phyloP scores from a whole-genome alignment of 64 coral and sea anemone species.

The Pocillopora verrucosa region DNA sequence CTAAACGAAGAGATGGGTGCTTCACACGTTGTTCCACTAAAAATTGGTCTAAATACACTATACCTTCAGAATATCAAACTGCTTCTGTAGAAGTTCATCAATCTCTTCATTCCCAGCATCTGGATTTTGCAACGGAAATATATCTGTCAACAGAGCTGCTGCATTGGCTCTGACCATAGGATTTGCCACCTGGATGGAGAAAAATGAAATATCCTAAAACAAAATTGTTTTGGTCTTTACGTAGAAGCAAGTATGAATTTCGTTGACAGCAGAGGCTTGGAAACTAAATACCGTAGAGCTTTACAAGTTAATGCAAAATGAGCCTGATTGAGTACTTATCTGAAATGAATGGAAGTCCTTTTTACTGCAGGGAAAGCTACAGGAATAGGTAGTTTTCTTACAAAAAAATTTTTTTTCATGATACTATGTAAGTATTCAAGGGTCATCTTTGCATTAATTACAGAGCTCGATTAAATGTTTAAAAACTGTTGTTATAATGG shows the following conservation, averaged over 20 bases:
- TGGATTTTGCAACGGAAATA: conserved; percentile 90
- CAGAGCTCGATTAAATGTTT: neutral
- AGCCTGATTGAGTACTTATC: too few relatives aligned
- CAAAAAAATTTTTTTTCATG: too few relatives aligned
- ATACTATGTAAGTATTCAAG: too few relatives aligned
- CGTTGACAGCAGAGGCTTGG: too few relatives aligned
- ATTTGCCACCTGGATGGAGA: conserved; percentile 81
- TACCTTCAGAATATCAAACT: conserved; percentile 97
- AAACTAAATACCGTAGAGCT: too few relatives aligned
- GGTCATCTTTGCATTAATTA: too few relatives aligned
- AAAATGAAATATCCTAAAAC: neutral
- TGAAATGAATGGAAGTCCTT: too few relatives aligned
- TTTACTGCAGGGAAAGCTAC: too few relatives aligned
- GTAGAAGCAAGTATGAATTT: neutral
- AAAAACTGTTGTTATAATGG: neutral
- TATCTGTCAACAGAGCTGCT: conserved; percentile 81
- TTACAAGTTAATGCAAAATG: too few relatives aligned
- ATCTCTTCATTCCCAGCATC: conserved; percentile 87
- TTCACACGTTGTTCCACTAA: neutral
- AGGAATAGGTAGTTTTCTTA: too few relatives aligned
- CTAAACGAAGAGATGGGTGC: too few relatives aligned
- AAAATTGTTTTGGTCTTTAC: neutral
- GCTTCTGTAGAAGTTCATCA: conserved; percentile 85
- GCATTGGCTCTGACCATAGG: conserved; percentile 93
- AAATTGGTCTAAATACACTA: neutral